Evolutionary conservation across 1,140 invertebrate species (phyloP), one percentile per base, ranked within the genome.

Genomic region (Drosophila arizonae): DNA sequence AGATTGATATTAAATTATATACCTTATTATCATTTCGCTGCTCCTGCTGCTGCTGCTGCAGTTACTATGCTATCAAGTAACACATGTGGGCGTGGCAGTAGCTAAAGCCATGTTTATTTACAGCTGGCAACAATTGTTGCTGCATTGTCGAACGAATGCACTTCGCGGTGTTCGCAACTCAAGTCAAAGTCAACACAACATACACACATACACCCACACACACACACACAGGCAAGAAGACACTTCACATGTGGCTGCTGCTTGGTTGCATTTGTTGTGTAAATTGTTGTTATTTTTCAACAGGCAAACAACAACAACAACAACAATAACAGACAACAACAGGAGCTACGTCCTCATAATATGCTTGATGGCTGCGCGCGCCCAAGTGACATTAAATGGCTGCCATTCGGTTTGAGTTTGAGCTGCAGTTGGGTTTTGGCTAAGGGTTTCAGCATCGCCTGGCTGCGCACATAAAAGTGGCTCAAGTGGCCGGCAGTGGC

Each of bases 1-100:
- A 87, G 82, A 87, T 87, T 87, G 82, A 87, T 87, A 87, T 87
- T 87, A 87, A 87, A 87, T 87, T 87, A 87, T 87, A 87, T 87
- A 88, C 82, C 82, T 87, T 87, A 87, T 87, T 87, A 87, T 87
- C 82, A 87, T 88, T 73, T 76, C 63, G 66, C 64, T 80, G 77
- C 77, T 66, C 43, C 56, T 73, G 21, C 54, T 50, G 50, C 55
- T 71, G 28, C 52, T 46, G 41, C 33, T 30, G 1, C 6, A 4
- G 28, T 30, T 30, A 30, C 74, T 45, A 66, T 62, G 72, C 51
- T 28, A 28, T 46, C 43, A 46, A 17, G 57, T 48, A 56, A 54
- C 65, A 43, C 9, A 39, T 50, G 72, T 75, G 69, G 77, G 79
- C 68, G 68, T 55, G 69, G 56, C 79, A 82, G 9, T 9, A n/a